Conservation (phyloP, 2,888 invertebrate species). For the Pimpla rufipes region DNA sequence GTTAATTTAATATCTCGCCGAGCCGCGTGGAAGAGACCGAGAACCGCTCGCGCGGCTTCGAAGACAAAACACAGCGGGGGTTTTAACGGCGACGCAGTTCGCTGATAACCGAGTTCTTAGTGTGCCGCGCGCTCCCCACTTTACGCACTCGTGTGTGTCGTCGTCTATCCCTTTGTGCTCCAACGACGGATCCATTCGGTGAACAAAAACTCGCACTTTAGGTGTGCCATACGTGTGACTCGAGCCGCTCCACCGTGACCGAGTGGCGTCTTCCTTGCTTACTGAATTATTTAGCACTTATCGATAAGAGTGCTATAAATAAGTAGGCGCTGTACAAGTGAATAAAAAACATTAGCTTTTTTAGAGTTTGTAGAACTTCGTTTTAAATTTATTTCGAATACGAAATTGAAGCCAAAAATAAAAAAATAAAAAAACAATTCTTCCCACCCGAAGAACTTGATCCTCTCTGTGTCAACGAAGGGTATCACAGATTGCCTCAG, state of each 20-base stretch:
- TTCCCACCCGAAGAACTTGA: too few species aligned
- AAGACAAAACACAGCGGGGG: constrained; percentile 68
- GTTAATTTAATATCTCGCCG: constrained; percentile 68
- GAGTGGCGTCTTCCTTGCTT: neutral
- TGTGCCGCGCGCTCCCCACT: constrained; percentile 6
- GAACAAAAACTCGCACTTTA: constrained; percentile 14
- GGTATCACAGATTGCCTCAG: too few species aligned
- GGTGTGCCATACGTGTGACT: constrained; percentile 4
- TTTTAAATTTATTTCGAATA: too few species aligned
- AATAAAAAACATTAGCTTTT: too few species aligned
- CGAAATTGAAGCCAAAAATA: too few species aligned
- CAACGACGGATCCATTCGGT: constrained; percentile 17
- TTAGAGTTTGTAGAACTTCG: too few species aligned
- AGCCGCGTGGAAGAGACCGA: constrained; percentile 37
- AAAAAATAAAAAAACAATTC: too few species aligned
- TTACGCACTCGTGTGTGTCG: constrained; percentile 15
- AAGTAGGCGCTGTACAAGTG: neutral
- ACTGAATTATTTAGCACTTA: neutral
- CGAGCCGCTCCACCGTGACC: constrained; percentile 2
- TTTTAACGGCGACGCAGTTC: constrained; percentile 46
- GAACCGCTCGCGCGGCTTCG: constrained; percentile 13
- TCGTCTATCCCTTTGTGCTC: constrained; percentile 7
- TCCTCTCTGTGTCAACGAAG: too few species aligned
- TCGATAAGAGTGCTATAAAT: neutral
- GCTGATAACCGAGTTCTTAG: constrained; percentile 49